Percentiles rank a stretch among this genome's conserved stretches.
Conservation (phyloP, 2,888 invertebrate genomes). For the Aethes cnicana region DNA sequence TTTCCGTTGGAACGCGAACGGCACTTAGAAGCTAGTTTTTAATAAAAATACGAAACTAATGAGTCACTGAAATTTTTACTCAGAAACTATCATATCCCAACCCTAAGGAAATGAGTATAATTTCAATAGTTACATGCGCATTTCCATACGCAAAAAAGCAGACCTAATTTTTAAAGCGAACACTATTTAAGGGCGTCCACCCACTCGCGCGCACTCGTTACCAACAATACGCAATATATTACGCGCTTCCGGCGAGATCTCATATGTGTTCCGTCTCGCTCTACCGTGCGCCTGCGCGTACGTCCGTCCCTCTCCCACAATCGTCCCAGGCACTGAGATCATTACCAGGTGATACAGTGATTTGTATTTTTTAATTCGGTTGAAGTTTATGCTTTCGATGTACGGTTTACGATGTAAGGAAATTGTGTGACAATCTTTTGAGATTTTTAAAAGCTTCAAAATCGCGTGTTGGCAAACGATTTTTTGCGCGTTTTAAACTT, state of each 20-base stretch:
- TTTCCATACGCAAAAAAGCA: slow-evolving; percentile 22
- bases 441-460: no score
- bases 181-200: slow-evolving; percentile 31
- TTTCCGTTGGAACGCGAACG: no score
- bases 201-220: slow-evolving; percentile 63
- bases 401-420: no score
- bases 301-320: slow-evolving; percentile 53
- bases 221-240: slow-evolving; percentile 81
- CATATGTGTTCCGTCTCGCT: slow-evolving; percentile 48
- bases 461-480: no score
- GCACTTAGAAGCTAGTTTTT: no score
- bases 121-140: no score
- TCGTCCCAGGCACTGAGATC: slow-evolving; percentile 71
- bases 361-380: slow-evolving; percentile 54
- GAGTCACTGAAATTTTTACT: no score
- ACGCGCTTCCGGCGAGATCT: slow-evolving; percentile 75
- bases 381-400: slow-evolving; percentile 20
- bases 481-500: no score
- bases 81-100: no score
- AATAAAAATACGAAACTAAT: no score
- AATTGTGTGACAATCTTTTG: no score
- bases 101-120: no score
- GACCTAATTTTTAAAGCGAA: slow-evolving; percentile 20
- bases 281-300: slow-evolving; percentile 29
- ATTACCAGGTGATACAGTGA: slow-evolving; percentile 76